Evolutionary conservation across 2,797 vertebrate species (phyloP).

Genomic region (Bucorvus abyssinicus): DNA sequence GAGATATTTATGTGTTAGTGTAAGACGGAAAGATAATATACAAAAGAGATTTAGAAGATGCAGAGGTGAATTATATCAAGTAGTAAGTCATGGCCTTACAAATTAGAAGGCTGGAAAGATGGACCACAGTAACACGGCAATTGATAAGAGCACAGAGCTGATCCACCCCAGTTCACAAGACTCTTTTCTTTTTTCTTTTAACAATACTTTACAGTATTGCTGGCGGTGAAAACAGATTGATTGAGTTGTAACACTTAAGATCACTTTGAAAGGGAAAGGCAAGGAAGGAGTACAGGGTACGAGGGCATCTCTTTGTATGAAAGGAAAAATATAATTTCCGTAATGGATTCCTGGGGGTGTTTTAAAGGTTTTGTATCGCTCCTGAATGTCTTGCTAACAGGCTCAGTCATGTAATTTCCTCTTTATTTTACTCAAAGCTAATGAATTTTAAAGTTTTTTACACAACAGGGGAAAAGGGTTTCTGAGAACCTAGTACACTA

Average conservation of each 20-base stretch:
- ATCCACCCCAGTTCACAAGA: not conserved
- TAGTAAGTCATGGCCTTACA: not conserved
- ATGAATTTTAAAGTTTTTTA: not conserved
- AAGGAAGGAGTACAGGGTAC: not conserved
- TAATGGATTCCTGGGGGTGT: rapidly evolving
- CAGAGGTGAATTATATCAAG: not conserved
- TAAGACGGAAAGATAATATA: not conserved
- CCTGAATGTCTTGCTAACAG: not conserved
- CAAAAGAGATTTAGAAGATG: not conserved
- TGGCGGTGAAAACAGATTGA: not conserved
- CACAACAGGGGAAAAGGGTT: not conserved
- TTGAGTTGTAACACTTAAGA: not conserved
- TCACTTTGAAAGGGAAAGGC: not conserved
- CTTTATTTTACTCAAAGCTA: not conserved
- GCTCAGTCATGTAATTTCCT: not conserved
- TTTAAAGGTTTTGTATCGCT: not conserved
- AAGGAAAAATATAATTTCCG: not conserved
- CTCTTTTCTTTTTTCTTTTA: rapidly evolving
- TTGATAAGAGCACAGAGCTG: not conserved
- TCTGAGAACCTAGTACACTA: not conserved
- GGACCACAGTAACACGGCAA: not conserved
- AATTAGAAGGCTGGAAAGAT: not conserved
- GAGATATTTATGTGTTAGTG: not conserved
- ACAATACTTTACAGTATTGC: not conserved
- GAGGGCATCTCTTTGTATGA: not conserved